Evolutionary conservation across 2,113 vertebrate genomes (phyloP).

Genomic region (Grammomys surdaster): DNA sequence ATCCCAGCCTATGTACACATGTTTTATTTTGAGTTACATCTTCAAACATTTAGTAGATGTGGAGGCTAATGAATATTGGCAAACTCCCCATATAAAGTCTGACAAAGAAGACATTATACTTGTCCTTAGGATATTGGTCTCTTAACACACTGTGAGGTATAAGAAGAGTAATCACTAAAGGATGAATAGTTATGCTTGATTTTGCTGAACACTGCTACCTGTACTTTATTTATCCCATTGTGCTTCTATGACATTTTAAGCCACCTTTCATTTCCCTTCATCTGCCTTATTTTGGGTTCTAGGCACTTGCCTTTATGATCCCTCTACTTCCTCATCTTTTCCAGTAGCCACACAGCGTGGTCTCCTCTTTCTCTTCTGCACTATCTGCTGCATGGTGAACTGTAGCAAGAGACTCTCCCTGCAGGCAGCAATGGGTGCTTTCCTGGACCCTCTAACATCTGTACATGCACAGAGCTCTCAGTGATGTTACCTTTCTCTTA

Average conservation of each 20-base stretch:
- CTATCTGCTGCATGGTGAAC: background rate
- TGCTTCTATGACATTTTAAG: slow-evolving; percentile 22
- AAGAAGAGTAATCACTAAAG: background rate
- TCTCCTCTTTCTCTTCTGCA: background rate
- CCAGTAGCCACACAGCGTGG: background rate
- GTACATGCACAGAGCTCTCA: background rate
- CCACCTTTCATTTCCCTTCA: background rate
- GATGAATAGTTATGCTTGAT: background rate
- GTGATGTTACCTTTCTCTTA: slow-evolving; percentile 12
- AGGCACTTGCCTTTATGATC: slow-evolving; percentile 19
- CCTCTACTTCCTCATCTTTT: slow-evolving; percentile 41
- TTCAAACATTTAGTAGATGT: background rate
- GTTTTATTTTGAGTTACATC: background rate
- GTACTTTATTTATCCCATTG: background rate
- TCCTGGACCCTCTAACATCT: slow-evolving; percentile 35
- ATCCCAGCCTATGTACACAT: background rate
- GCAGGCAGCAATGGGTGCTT: background rate
- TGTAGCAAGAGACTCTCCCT: background rate
- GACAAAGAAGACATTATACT: slow-evolving; percentile 11
- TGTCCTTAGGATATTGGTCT: background rate
- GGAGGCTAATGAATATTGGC: background rate
- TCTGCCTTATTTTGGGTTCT: slow-evolving; percentile 8
- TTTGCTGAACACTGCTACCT: background rate
- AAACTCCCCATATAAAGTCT: background rate
- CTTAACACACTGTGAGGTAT: background rate